phyloP scores from a whole-genome alignment of 2,888 invertebrate species.

The Andrena trimmerana region DNA sequence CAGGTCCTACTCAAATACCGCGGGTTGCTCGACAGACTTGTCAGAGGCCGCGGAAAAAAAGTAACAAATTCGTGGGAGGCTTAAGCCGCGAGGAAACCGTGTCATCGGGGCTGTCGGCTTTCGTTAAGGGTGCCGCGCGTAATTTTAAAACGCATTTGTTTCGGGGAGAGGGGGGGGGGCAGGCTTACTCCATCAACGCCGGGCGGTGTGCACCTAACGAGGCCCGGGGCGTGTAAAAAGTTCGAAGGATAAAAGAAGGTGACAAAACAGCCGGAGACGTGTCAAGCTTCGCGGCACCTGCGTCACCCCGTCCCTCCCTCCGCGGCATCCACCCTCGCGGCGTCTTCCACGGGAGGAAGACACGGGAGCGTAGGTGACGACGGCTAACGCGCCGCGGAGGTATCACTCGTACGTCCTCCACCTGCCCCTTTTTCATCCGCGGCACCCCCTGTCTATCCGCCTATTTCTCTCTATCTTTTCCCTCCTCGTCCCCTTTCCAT shows the following conservation, averaged over 20 bases:
- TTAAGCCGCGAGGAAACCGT: conserved; percentile 7
- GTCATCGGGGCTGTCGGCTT: conserved; percentile 25
- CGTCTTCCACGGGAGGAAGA: conserved; percentile 14
- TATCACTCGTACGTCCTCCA: conserved; percentile 8
- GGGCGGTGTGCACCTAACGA: conserved; percentile 68
- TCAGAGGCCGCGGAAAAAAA: background rate
- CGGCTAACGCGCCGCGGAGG: conserved; percentile 30
- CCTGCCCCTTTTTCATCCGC: conserved; percentile 34
- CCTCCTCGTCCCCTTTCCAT: conserved; percentile 24
- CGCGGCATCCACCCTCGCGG: background rate
- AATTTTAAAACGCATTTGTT: conserved; percentile 71
- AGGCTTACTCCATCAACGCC: conserved; percentile 74
- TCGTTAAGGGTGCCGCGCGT: conserved; percentile 20
- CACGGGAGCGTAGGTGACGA: conserved; percentile 49
- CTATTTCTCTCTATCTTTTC: conserved; percentile 57
- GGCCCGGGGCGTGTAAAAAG: conserved; percentile 68
- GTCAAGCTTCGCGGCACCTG: conserved; percentile 80
- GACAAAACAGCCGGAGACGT: conserved; percentile 78
- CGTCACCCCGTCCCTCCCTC: conserved; percentile 60
- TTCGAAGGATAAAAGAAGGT: conserved; percentile 72
- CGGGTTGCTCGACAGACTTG: background rate
- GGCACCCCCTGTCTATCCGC: conserved; percentile 37
- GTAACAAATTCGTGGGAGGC: conserved; percentile 14
- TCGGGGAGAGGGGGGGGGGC: conserved; percentile 7
- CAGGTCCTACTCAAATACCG: background rate